Conservation (phyloP, 2,888 invertebrate genomes). For the Ectropis crepuscularia region DNA sequence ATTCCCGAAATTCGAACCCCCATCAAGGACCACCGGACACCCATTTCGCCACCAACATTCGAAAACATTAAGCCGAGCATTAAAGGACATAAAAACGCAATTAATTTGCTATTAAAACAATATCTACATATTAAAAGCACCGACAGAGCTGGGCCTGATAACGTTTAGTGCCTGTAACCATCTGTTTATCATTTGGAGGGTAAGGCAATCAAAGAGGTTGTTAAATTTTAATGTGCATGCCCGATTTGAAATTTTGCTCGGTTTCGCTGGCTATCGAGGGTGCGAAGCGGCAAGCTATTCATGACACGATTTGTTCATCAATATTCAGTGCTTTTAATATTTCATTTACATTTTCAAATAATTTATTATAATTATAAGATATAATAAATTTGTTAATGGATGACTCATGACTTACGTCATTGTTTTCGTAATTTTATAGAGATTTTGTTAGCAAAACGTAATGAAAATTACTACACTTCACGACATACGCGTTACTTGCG, state of each 20-base stretch:
- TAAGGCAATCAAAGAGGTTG: constrained; percentile 59
- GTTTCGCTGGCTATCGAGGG: constrained; percentile 63
- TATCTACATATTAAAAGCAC: constrained; percentile 53
- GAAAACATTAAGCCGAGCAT: constrained; percentile 35
- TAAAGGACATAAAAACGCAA: constrained; percentile 65
- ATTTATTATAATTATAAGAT: no score
- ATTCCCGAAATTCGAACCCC: background rate
- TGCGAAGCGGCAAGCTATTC: constrained; percentile 49
- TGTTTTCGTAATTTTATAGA: background rate
- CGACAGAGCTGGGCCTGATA: constrained; percentile 54
- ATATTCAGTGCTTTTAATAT: background rate
- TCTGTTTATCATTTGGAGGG: constrained; percentile 55
- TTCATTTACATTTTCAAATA: no score
- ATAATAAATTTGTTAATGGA: no score
- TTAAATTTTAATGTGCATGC: constrained; percentile 65
- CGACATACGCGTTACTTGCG: background rate
- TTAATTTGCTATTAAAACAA: constrained; percentile 71
- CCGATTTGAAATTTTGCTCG: constrained; percentile 79
- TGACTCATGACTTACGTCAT: no score
- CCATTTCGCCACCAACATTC: constrained; percentile 30
- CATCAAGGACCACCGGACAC: constrained; percentile 22
- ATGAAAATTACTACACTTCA: background rate
- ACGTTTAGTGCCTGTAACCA: constrained; percentile 48
- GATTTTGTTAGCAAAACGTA: background rate
- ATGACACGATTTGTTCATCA: constrained; percentile 30